These are phyloP conservation scores for Sipha flava DNA, from an alignment of 1,140 invertebrate species.

Conservation along the genomic window DNA sequence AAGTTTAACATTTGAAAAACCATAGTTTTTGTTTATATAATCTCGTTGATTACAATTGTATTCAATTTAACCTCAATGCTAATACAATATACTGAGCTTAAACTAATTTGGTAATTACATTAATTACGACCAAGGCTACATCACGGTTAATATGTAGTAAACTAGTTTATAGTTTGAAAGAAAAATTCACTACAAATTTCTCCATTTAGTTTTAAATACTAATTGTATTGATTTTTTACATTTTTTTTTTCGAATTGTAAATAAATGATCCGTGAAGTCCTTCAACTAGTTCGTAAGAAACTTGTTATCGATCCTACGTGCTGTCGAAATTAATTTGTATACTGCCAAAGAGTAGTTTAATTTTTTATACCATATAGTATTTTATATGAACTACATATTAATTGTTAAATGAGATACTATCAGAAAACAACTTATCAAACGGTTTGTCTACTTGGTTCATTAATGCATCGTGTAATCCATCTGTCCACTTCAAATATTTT, in stretches of 20 bases:
- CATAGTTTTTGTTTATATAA: no score
- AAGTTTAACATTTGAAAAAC: no score
- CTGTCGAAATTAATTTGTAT: neutral
- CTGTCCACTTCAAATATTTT: neutral
- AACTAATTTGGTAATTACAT: no score
- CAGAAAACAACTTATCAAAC: neutral
- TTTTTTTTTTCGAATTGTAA: neutral
- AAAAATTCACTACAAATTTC: no score
- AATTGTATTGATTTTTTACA: neutral
- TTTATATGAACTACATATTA: neutral
- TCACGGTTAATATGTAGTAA: no score
- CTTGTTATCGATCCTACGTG: neutral
- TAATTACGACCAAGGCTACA: no score
- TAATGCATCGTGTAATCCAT: neutral
- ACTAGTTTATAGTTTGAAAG: no score
- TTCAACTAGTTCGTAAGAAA: neutral
- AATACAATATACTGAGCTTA: no score
- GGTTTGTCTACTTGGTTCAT: neutral
- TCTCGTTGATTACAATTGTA: no score
- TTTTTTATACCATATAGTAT: neutral
- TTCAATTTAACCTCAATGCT: no score
- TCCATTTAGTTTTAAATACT: neutral
- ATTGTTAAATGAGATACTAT: neutral
- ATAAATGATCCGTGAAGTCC: neutral
- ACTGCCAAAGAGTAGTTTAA: neutral